A percentile compares a stretch with the other conserved stretches of the same genome.
These are phyloP conservation scores for Colius striatus DNA, from an alignment of 2,113 vertebrate species.

Conservation along the genomic window DNA sequence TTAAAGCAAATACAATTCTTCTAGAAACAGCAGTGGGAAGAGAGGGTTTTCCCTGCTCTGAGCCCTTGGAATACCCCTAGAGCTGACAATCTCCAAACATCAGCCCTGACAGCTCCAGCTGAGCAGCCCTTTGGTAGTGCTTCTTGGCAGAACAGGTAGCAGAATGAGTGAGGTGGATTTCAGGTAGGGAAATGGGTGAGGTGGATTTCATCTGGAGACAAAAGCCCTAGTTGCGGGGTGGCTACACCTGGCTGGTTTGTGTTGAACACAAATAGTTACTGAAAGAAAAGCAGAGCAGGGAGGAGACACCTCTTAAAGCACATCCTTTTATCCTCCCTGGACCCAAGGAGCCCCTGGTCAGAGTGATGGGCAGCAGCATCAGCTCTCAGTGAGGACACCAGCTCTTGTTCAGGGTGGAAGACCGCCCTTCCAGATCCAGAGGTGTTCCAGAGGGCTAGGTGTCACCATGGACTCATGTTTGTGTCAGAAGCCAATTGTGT, in stretches of 20 bases:
- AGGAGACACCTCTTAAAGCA: not conserved
- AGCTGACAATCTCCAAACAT: not conserved
- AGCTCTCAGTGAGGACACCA: not conserved
- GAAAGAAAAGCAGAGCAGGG: not conserved
- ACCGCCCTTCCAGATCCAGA: not conserved
- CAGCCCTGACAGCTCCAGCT: not conserved
- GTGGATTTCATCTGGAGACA: not conserved
- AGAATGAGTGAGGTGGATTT: not conserved
- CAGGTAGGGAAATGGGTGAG: not conserved
- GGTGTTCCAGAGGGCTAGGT: not conserved
- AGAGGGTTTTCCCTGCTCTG: accelerated
- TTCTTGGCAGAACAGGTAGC: not conserved
- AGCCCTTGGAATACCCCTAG: not conserved
- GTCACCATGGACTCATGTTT: not conserved
- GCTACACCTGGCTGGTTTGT: not conserved
- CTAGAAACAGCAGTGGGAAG: not conserved
- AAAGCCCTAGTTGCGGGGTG: not conserved
- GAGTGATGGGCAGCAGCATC: not conserved
- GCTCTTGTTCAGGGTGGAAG: not conserved
- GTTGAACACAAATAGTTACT: not conserved
- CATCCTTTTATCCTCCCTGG: not conserved
- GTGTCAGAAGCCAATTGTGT: not conserved
- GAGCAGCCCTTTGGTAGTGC: not conserved
- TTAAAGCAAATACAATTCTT: not conserved
- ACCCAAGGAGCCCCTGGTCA: not conserved